Conservation (phyloP, 2,797 vertebrate species). For the Cottoperca gobio region DNA sequence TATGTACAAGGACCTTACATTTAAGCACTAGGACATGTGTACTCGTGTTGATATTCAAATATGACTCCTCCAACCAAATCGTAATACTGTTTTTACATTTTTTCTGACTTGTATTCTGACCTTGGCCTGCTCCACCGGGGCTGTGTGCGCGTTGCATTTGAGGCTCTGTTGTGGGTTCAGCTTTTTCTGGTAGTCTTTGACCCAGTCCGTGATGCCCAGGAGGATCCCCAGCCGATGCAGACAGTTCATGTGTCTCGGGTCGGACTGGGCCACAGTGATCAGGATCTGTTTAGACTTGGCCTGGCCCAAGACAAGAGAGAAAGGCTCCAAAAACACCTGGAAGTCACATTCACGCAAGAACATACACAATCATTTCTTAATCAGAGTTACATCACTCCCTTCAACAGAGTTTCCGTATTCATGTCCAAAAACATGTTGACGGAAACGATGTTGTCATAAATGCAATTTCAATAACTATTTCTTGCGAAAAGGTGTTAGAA, state of each 20-base stretch:
- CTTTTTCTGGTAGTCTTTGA: slow-evolving; percentile 83
- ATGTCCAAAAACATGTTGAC: not conserved
- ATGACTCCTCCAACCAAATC: not conserved
- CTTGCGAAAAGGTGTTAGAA: not conserved
- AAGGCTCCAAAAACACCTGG: slow-evolving; percentile 87
- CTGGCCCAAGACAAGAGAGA: slow-evolving; percentile 83
- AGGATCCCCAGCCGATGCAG: slow-evolving; percentile 85
- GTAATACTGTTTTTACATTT: not conserved
- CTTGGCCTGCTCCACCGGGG: slow-evolving; percentile 41
- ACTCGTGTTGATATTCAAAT: not conserved
- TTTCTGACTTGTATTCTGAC: slow-evolving; percentile 48
- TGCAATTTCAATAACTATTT: not conserved
- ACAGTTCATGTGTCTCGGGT: slow-evolving; percentile 75
- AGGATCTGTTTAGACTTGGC: slow-evolving; percentile 84
- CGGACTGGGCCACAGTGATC: slow-evolving; percentile 70
- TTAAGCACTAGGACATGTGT: not conserved
- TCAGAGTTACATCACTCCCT: not conserved
- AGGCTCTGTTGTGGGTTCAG: slow-evolving; percentile 57
- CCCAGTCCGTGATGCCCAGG: slow-evolving; percentile 86
- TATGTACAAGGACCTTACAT: not conserved
- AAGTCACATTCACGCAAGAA: slow-evolving; percentile 21
- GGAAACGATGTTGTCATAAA: not conserved
- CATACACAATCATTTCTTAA: not conserved
- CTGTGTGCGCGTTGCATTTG: not conserved
- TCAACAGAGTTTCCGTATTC: not conserved